A percentile compares a stretch with the other conserved stretches of the same genome.
Evolutionary conservation across 2,113 vertebrate species (phyloP).

Genomic region (Perca schrenkii): DNA sequence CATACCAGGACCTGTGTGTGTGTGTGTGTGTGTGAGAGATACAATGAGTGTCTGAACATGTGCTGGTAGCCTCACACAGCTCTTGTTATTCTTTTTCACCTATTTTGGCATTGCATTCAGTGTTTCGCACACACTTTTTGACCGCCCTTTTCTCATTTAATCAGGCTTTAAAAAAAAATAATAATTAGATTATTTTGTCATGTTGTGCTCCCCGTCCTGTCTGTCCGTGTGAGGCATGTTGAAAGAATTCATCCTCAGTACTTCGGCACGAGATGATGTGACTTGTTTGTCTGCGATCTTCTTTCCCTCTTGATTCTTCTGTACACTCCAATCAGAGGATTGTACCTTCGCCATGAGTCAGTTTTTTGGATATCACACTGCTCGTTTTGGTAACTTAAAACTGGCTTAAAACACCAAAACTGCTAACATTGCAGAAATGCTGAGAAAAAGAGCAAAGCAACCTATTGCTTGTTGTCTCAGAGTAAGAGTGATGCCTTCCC

Average conservation of each 20-base stretch:
- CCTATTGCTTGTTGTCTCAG: neutral
- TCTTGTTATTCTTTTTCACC: slow-evolving; percentile 47
- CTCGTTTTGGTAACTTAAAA: slow-evolving; percentile 25
- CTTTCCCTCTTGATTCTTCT: slow-evolving; percentile 36
- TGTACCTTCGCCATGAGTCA: slow-evolving; percentile 38
- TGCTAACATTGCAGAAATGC: slow-evolving; percentile 10
- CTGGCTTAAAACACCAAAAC: slow-evolving; percentile 16
- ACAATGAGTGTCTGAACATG: slow-evolving; percentile 57
- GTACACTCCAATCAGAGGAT: slow-evolving; percentile 53
- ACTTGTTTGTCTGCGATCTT: slow-evolving; percentile 43
- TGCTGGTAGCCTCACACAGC: slow-evolving; percentile 47
- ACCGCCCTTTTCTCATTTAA: slow-evolving; percentile 24
- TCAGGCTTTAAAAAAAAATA: slow-evolving; percentile 34
- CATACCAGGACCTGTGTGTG: slow-evolving; percentile 61
- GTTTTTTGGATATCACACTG: slow-evolving; percentile 22
- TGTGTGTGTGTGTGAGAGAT: slow-evolving; percentile 40
- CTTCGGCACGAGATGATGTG: slow-evolving; percentile 20
- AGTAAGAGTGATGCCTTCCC: slow-evolving; percentile 1
- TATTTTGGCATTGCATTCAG: slow-evolving; percentile 18
- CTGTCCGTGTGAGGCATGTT: slow-evolving; percentile 39
- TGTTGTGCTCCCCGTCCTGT: neutral
- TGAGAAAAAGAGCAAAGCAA: neutral
- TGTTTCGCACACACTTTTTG: slow-evolving; percentile 16
- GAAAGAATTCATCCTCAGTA: slow-evolving; percentile 33
- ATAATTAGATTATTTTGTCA: neutral